Evolutionary conservation across 2,888 invertebrate genomes (phyloP), one percentile per base, ranked within the genome.

Genomic region (Cynaeus angustus): DNA sequence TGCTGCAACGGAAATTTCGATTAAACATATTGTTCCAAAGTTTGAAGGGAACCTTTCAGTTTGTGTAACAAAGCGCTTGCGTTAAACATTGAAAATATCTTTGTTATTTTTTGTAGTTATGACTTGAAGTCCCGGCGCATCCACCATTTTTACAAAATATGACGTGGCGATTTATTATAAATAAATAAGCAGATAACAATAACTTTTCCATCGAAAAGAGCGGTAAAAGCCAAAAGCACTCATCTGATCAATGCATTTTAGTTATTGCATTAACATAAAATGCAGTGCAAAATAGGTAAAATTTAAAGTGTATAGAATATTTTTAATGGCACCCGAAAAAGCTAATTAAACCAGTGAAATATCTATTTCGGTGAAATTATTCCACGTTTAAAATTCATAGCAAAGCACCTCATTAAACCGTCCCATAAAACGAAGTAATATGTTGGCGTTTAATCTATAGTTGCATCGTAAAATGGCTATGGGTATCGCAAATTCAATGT

Each of bases 311-410:
- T 9, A 52, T 52, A 3, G 6, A 52, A 12, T 10, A 52, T 52
- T 52, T 26, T 30, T 52, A 52, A 59, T 59, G 26, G 13, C n/a
- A 1, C 45, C 9, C 45, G 21, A 9, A 28, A 59, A 45, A 13
- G 8, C 45, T 45, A 45, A 59, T 52, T 52, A 52, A 52, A 30
- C 52, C 5, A 10, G 16, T 48, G 48, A 48, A 48, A 48, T 48
- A 48, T 48, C 48, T 16, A 48, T 48, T 30, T 50, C 26, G 14
- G 14, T 53, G 13, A 5, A 48, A 37, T 53, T 13, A 55, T 38
- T 10, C 14, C 38, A 14, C 30, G 28, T 13, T 30, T 52, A 30
- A 52, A 52, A 59, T 45, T 59, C 30, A 28, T 33, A 58, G 43
- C 58, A 48, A 61, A 46, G 41, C 16, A 14, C 12, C 33, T 61